Evolutionary conservation across 2,888 invertebrate species (phyloP).

Genomic region (Nephrotoma guestfalica): DNA sequence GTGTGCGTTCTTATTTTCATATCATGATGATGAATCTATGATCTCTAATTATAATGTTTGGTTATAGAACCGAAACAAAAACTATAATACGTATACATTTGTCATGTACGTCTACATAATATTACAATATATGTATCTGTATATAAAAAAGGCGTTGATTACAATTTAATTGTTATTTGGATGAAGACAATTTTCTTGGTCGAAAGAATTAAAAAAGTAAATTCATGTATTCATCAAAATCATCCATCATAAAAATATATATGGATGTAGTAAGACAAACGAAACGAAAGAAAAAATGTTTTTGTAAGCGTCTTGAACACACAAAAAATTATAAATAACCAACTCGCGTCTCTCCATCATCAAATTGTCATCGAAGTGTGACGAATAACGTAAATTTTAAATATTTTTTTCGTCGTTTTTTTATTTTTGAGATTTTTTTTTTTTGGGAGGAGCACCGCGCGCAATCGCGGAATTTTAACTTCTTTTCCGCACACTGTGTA

Average conservation of each 20-base stretch:
- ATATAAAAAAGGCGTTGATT: background rate
- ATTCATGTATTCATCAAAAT: background rate
- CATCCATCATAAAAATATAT: background rate
- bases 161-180: background rate
- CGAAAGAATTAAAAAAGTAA: background rate
- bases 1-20: background rate
- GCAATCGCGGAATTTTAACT: background rate
- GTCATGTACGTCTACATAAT: background rate
- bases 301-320: background rate
- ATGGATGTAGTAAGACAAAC: background rate
- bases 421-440: background rate
- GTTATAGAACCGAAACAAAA: background rate
- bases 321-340: background rate
- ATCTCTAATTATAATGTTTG: background rate
- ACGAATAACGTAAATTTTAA: background rate
- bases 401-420: background rate
- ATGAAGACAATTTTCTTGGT: background rate
- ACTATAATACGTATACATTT: background rate
- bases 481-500: background rate
- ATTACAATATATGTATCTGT: background rate
- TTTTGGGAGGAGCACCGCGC: background rate
- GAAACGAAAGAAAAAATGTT: background rate
- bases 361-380: background rate
- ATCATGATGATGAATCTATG: background rate
- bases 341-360: background rate